Percentiles rank a stretch among this genome's conserved stretches.
These are phyloP conservation scores for Psittacula cyanocephala DNA, from an alignment of 2,113 vertebrate genomes.

Conservation along the genomic window DNA sequence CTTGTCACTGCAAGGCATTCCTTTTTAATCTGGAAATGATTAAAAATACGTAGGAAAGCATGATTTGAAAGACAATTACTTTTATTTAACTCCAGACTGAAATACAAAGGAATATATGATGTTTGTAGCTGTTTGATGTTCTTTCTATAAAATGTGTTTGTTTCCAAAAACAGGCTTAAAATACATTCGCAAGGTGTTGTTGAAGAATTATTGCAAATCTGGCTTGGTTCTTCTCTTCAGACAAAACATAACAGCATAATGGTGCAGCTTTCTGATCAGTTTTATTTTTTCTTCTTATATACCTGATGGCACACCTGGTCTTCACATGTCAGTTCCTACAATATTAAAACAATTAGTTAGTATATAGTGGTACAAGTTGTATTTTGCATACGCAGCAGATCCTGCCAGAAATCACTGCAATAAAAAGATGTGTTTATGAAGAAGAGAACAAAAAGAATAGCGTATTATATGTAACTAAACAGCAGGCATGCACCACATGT, in stretches of 20 bases:
- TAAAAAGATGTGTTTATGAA: constrained; percentile 5
- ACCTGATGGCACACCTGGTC: constrained; percentile 90
- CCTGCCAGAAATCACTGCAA: not conserved
- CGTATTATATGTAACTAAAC: not conserved
- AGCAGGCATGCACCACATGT: not conserved
- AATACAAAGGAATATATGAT: not conserved
- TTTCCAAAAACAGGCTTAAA: not conserved
- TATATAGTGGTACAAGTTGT: not conserved
- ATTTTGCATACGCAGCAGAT: not conserved
- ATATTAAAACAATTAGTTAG: constrained; percentile 39
- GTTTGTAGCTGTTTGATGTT: not conserved
- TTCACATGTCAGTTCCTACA: constrained; percentile 85
- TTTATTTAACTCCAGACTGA: constrained; percentile 50
- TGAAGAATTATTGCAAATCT: not conserved
- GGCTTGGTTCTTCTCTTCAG: not conserved
- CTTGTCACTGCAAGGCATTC: not conserved
- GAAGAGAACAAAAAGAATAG: not conserved
- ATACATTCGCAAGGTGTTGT: not conserved
- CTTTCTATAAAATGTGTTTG: not conserved
- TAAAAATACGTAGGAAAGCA: not conserved
- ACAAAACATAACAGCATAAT: not conserved
- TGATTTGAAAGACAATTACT: not conserved
- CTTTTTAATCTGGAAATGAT: not conserved
- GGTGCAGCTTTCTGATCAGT: not conserved
- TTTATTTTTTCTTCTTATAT: constrained; percentile 84